phyloP scores from a whole-genome alignment of 2,888 invertebrate species.

The Lydus trimaculatus region DNA sequence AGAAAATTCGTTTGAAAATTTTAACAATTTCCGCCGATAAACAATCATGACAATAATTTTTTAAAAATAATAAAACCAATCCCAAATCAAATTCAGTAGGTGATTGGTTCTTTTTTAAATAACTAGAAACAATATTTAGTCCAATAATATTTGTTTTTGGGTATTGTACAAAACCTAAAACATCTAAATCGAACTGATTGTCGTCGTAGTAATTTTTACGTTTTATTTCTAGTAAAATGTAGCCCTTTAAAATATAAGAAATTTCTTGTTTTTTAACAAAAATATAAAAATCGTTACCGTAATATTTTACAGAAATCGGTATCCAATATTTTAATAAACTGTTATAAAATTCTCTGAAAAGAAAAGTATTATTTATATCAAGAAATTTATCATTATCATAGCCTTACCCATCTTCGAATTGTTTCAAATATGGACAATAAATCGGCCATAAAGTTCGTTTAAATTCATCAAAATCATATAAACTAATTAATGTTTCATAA shows the following conservation, averaged over 20 bases:
- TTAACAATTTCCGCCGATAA: constrained; percentile 33
- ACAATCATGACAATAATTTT: constrained; percentile 25
- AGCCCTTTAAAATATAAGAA: constrained; percentile 36
- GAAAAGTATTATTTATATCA: constrained; percentile 4
- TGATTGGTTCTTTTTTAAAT: constrained; percentile 34
- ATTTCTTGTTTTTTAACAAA: constrained; percentile 32
- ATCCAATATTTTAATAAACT: constrained; percentile 48
- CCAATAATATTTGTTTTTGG: constrained; percentile 31
- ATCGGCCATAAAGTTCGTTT: constrained; percentile 37
- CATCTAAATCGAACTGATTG: constrained; percentile 22
- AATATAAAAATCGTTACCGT: constrained; percentile 39
- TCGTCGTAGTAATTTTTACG: constrained; percentile 31
- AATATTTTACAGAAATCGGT: constrained; percentile 37
- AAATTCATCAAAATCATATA: constrained; percentile 41
- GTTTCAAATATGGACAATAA: constrained; percentile 30
- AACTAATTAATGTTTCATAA: constrained; percentile 37
- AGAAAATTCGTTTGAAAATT: constrained; percentile 33
- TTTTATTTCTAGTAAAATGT: constrained; percentile 38
- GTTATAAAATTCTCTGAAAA: constrained; percentile 48
- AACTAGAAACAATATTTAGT: constrained; percentile 39
- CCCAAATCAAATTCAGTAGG: constrained; percentile 33
- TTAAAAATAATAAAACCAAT: constrained; percentile 32
- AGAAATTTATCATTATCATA: too few species aligned
- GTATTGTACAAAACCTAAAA: constrained; percentile 28
- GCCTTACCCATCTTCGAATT: constrained; percentile 45